These are phyloP conservation scores for Hippocampus zosterae DNA, from an alignment of 2,113 vertebrate genomes.

Conservation along the genomic window DNA sequence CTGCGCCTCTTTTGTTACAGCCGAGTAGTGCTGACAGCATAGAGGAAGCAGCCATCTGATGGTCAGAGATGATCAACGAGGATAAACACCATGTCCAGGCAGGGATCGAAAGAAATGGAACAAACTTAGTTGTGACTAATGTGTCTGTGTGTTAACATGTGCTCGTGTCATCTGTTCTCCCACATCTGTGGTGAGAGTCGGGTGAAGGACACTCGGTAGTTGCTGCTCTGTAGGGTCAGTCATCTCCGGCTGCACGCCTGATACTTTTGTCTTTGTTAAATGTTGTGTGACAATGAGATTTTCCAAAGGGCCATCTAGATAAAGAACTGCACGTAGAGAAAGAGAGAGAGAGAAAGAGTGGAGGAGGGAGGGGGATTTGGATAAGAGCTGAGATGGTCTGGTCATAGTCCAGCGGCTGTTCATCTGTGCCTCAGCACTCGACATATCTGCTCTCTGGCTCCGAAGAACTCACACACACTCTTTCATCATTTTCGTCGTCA, in stretches of 20 bases:
- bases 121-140: constrained; percentile 28
- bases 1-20: constrained; percentile 66
- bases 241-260: constrained; percentile 50
- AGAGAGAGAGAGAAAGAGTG: not conserved
- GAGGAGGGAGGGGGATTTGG: constrained; percentile 9
- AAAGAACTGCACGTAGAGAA: constrained; percentile 59
- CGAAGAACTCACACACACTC: constrained; percentile 46
- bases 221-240: constrained; percentile 36
- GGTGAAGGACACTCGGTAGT: constrained; percentile 18
- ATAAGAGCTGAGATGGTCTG: constrained; percentile 60
- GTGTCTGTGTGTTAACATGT: constrained; percentile 36
- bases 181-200: constrained; percentile 15
- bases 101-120: constrained; percentile 28
- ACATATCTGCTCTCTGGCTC: constrained; percentile 60
- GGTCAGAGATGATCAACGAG: constrained; percentile 51
- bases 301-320: constrained; percentile 66
- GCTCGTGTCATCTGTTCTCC: constrained; percentile 24
- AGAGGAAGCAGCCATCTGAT: constrained; percentile 64
- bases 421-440: constrained; percentile 54
- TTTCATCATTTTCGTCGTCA: constrained; percentile 50
- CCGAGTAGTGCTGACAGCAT: constrained; percentile 56
- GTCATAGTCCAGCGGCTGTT: constrained; percentile 68
- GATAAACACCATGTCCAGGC: constrained; percentile 45
- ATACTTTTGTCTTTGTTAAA: constrained; percentile 68
- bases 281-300: constrained; percentile 72